These are phyloP conservation scores for Myxocyprinus asiaticus DNA, from an alignment of 2,113 vertebrate species.

Conservation along the genomic window DNA sequence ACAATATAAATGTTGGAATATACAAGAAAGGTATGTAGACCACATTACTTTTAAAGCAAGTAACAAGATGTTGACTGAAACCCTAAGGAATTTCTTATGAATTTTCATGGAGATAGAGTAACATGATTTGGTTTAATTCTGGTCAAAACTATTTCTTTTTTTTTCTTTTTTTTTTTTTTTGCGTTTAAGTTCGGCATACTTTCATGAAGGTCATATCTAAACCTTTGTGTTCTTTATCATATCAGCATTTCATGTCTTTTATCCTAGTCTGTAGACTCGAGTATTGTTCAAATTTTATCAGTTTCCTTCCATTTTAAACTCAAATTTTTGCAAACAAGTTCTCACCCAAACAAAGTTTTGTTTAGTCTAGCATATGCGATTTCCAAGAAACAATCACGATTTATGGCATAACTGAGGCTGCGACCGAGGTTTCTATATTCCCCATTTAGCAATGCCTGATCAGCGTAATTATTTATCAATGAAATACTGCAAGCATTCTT, in stretches of 20 bases:
- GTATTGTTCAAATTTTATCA: constrained; percentile 32
- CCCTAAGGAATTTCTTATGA: background rate
- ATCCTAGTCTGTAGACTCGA: background rate
- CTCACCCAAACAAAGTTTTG: constrained; percentile 18
- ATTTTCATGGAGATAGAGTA: constrained; percentile 19
- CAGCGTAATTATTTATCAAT: background rate
- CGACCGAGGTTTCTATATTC: background rate
- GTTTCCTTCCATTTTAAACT: constrained; percentile 20
- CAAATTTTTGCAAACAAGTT: background rate
- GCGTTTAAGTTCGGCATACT: too few relatives aligned
- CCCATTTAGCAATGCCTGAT: background rate
- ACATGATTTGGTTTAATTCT: background rate
- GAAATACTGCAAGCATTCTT: background rate
- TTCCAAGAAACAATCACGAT: background rate
- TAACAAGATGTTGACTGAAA: background rate
- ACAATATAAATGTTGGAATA: too few relatives aligned
- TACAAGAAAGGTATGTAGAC: background rate
- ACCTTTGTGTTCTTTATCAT: constrained; percentile 37
- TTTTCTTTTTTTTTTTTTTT: too few relatives aligned
- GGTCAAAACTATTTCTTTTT: background rate
- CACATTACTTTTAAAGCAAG: background rate
- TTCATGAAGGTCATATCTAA: background rate
- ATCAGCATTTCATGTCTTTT: constrained; percentile 32
- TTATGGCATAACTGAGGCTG: background rate
- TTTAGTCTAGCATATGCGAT: background rate